A percentile compares a stretch with the other conserved stretches of the same genome.
Evolutionary conservation across 2,113 vertebrate species (phyloP).

Genomic region (Progne subis): DNA sequence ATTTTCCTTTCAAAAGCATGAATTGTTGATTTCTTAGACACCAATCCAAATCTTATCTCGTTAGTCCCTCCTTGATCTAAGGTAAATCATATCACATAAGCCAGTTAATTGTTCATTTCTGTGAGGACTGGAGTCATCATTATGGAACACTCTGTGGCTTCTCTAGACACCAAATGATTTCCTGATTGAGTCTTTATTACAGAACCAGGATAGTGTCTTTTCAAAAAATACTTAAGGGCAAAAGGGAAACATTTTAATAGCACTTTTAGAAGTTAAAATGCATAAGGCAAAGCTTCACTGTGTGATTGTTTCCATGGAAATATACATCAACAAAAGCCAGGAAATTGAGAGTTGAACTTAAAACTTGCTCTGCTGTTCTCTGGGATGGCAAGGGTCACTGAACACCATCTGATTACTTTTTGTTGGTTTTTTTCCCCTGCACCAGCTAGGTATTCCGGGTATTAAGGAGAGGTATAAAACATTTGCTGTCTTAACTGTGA

Average conservation of each 20-base stretch:
- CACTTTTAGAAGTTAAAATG: neutral
- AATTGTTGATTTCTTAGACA: neutral
- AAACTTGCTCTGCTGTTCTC: neutral
- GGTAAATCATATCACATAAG: neutral
- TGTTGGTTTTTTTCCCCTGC: neutral
- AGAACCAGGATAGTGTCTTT: neutral
- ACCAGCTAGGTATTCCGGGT: neutral
- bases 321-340: neutral
- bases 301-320: neutral
- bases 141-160: neutral
- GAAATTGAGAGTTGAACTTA: neutral
- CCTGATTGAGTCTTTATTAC: neutral
- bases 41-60: neutral
- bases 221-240: neutral
- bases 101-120: neutral
- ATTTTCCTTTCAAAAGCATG: neutral
- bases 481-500: neutral
- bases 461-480: neutral
- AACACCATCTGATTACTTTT: neutral
- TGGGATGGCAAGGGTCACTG: neutral
- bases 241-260: neutral
- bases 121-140: neutral
- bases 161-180: neutral
- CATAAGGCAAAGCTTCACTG: neutral
- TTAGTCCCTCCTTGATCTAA: neutral